Percentiles rank a stretch among this genome's conserved stretches.
Evolutionary conservation across 2,113 vertebrate genomes (phyloP).

Genomic region (Gnathonemus longibarbis): DNA sequence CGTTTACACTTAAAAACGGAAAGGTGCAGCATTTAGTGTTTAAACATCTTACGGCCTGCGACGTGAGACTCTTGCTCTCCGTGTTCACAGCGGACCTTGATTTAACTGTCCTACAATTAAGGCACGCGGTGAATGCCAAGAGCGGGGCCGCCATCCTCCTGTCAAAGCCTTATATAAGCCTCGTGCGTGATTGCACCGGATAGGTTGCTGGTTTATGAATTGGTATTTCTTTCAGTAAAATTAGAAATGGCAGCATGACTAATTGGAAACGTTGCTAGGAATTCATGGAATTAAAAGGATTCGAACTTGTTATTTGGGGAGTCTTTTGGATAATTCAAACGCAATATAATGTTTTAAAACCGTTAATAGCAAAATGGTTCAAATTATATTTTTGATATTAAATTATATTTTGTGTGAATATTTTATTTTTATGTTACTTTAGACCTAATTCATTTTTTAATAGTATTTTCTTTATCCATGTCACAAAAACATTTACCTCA

Average conservation of each 20-base stretch:
- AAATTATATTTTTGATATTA: not conserved
- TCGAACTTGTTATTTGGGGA: not conserved
- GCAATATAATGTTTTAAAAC: not conserved
- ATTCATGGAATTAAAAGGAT: not conserved
- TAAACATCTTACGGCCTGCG: not conserved
- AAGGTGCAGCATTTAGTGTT: not conserved
- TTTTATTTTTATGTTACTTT: not conserved
- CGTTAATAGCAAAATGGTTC: not conserved
- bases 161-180: not conserved
- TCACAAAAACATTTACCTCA: not conserved
- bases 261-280: conserved; percentile 21
- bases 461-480: not conserved
- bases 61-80: conserved; percentile 66
- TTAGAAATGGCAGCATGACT: conserved; percentile 11
- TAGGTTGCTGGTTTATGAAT: not conserved
- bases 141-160: conserved; percentile 65
- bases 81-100: conserved; percentile 99
- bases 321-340: not conserved
- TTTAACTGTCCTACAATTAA: conserved; percentile 99
- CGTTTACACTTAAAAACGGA: not conserved
- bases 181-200: not conserved
- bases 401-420: not conserved
- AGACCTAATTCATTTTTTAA: not conserved
- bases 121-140: conserved; percentile 98
- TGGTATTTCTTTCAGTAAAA: conserved; percentile 22